These are phyloP conservation scores for Cenopis cana DNA, from an alignment of 2,888 invertebrate genomes.

Conservation along the genomic window DNA sequence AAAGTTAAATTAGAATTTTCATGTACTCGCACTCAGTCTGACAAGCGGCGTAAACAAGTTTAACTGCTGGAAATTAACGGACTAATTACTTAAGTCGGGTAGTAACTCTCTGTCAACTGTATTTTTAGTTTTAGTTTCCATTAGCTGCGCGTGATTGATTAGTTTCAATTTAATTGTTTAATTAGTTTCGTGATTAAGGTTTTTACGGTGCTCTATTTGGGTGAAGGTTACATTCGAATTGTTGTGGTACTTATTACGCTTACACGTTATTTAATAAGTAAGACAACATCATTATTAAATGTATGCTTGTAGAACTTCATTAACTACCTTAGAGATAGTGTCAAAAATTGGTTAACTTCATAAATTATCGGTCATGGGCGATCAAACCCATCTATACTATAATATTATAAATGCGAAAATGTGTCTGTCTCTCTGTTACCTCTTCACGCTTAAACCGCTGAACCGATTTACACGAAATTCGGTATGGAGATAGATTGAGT, in stretches of 20 bases:
- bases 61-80: conserved; percentile 16
- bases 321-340: too few species aligned
- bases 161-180: background rate
- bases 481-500: too few species aligned
- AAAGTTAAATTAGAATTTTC: conserved; percentile 41
- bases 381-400: too few species aligned
- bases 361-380: too few species aligned
- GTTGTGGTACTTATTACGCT: background rate
- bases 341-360: too few species aligned
- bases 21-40: conserved; percentile 8
- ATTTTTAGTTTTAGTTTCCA: conserved; percentile 14
- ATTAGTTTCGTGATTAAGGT: background rate
- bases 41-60: conserved; percentile 19
- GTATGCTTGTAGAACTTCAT: too few species aligned
- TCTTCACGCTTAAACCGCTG: too few species aligned
- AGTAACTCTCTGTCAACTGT: conserved; percentile 1
- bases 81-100: conserved; percentile 18
- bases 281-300: too few species aligned
- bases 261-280: background rate
- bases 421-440: too few species aligned
- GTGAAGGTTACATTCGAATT: background rate
- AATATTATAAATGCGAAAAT: too few species aligned
- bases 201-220: background rate
- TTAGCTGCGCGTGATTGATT: conserved; percentile 5
- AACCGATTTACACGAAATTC: too few species aligned